Evolutionary conservation across 2,113 vertebrate genomes (phyloP).

Genomic region (Channa maculata): DNA sequence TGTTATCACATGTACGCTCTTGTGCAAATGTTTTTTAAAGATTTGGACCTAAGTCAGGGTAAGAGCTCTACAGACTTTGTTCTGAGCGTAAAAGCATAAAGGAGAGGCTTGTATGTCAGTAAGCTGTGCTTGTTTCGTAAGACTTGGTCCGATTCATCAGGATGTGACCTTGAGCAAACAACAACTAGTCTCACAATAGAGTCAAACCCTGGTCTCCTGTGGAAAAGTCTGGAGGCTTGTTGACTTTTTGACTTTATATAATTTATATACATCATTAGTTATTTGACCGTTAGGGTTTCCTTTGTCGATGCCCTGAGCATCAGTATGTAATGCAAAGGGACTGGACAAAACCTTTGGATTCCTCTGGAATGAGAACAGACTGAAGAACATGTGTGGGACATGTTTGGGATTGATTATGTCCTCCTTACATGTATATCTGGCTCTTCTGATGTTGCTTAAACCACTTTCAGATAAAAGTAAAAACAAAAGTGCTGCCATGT

Average conservation of each 20-base stretch:
- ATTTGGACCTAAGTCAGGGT: slow-evolving; percentile 10
- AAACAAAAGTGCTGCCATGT: neutral
- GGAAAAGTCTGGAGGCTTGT: no score
- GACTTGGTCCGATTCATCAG: no score
- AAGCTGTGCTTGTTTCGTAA: neutral
- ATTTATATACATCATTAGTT: no score
- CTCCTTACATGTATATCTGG: neutral
- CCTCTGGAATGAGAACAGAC: no score
- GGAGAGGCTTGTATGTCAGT: neutral
- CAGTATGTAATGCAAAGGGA: no score
- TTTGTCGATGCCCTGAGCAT: no score
- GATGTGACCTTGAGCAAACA: neutral
- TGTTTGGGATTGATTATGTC: neutral
- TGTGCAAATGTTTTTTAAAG: neutral
- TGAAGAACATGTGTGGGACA: neutral
- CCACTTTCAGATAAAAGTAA: neutral
- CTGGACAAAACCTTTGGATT: no score
- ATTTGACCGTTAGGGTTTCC: no score
- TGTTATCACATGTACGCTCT: neutral
- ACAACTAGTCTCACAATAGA: neutral
- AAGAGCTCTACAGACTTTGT: neutral
- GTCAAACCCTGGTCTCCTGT: no score
- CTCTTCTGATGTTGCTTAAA: neutral
- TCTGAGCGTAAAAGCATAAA: slow-evolving; percentile 28
- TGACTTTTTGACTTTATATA: no score